These are phyloP conservation scores for Ectropis crepuscularia DNA, from an alignment of 2,888 invertebrate species.

Conservation along the genomic window DNA sequence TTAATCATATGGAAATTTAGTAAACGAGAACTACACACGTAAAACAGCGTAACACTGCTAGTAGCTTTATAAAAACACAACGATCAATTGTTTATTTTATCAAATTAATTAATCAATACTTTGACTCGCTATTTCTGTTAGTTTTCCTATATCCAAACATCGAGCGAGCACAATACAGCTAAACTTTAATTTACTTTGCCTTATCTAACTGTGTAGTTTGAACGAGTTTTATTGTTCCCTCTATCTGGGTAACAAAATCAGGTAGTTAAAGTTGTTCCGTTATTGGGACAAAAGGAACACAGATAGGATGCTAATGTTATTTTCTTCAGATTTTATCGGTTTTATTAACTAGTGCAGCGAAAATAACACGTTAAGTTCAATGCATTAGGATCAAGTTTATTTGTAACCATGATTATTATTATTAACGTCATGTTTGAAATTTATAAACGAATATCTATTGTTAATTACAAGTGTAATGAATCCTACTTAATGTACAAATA, in stretches of 20 bases:
- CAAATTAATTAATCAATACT: no score
- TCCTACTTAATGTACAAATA: no score
- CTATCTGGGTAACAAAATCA: slow-evolving; percentile 52
- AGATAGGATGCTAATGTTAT: slow-evolving; percentile 35
- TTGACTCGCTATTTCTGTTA: neutral
- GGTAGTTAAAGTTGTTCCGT: slow-evolving; percentile 52
- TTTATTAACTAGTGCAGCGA: slow-evolving; percentile 7
- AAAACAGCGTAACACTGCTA: no score
- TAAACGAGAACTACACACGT: no score
- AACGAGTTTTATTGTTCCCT: slow-evolving; percentile 52
- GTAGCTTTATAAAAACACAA: no score
- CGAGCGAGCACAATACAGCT: slow-evolving; percentile 29
- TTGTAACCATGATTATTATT: no score
- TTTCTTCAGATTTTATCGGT: slow-evolving; percentile 30
- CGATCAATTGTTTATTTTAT: no score
- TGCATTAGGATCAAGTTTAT: neutral
- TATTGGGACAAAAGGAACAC: slow-evolving; percentile 38
- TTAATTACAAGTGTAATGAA: no score
- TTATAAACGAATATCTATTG: no score
- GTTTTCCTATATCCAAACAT: slow-evolving; percentile 17
- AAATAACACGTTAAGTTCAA: neutral
- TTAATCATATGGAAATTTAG: no score
- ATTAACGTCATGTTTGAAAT: no score
- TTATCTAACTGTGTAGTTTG: slow-evolving; percentile 51
- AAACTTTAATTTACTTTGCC: slow-evolving; percentile 61